Base-by-base conservation (phyloP, 2,888 invertebrate species). In the Trichopoda pennipes region DNA sequence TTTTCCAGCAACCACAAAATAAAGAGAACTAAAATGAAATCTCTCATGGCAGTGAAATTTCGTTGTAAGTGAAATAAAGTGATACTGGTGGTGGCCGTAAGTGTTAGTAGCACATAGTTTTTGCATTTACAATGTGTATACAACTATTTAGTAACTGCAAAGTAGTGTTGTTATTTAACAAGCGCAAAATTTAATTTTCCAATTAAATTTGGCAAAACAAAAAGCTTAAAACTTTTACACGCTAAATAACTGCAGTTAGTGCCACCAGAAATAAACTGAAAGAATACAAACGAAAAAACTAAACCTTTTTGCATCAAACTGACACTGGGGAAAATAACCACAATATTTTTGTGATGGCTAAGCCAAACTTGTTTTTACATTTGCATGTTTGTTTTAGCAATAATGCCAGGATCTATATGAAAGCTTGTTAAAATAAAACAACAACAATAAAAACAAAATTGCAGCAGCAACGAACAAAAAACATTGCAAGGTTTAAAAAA, bases 161-260 rank as follows among this genome's bases (percentile, higher is more conserved):
- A 23, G 23, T 84, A 82, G 55, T 68, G 82, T 61, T 70, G 61
- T 58, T 68, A 51, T 56, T 80, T 42, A 58, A 56, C 64, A 74
- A 85, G 85, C 85, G 87, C 84, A 66, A 86, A 89, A 89, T 89
- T 89, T 88, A 87, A 88, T 89, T 88, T 88, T 89, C 88, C 89
- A 89, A 89, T 89, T 89, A 88, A 89, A 89, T 86, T 64, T 12
- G 83, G 47, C 60, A 72, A 70, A 76, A 73, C 53, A 78, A n/a
- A 64, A n/a, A 23, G 0, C 2, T 14, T 4, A 28, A 70, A 82
- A 82, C 32, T 69, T 73, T 68, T 70, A 51, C 61, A 44, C 12
- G n/a, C 19, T 38, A 38, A 35, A 56, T 49, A 73, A 66, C 17
- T 60, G 23, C 51, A 70, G 35, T 70, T 42, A 49, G 16, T 60